phyloP scores from a whole-genome alignment of 2,797 vertebrate species.

The Ispidina picta region DNA sequence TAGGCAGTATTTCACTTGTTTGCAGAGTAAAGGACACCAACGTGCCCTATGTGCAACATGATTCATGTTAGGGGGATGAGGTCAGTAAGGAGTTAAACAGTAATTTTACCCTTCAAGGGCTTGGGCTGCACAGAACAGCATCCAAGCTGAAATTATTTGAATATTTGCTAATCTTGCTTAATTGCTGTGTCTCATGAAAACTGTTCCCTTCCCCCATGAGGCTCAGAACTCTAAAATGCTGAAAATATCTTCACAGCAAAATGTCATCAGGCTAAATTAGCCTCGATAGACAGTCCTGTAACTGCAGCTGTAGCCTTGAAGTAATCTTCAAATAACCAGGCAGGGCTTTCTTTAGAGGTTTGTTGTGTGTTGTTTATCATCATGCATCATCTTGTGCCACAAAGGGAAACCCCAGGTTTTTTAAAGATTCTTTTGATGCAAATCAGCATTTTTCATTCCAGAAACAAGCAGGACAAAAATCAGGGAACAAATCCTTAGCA shows the following conservation, averaged over 20 bases:
- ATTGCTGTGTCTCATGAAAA: not conserved
- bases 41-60: not conserved
- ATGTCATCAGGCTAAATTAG: not conserved
- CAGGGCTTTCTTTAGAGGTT: not conserved
- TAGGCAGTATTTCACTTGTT: not conserved
- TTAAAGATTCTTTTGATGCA: not conserved
- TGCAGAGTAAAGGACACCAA: not conserved
- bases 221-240: not conserved
- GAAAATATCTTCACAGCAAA: not conserved
- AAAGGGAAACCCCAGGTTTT: not conserved
- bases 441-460: not conserved
- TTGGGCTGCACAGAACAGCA: not conserved
- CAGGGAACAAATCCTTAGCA: not conserved
- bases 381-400: not conserved
- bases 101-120: not conserved
- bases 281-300: not conserved
- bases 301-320: not conserved
- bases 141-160: not conserved
- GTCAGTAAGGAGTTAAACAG: not conserved
- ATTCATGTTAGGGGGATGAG: not conserved
- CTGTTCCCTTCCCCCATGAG: not conserved
- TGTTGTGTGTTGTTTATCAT: not conserved
- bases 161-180: constrained; percentile 5
- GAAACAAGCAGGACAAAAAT: not conserved
- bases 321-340: not conserved